These are phyloP conservation scores for Galaxias olidus DNA, from an alignment of 2,797 vertebrate genomes.

Conservation along the genomic window DNA sequence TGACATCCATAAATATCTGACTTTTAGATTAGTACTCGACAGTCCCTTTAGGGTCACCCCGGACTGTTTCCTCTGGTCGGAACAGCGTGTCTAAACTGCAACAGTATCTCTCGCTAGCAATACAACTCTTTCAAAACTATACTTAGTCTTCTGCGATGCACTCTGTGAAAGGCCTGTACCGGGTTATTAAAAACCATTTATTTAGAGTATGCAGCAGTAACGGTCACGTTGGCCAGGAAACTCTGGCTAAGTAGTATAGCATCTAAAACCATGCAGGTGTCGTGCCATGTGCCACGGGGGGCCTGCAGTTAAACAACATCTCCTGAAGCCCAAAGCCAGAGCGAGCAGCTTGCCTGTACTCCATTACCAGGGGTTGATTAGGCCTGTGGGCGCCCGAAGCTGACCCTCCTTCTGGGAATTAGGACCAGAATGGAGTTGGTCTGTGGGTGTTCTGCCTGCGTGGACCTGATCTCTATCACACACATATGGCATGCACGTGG, in stretches of 20 bases:
- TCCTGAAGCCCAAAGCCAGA: conserved; percentile 3
- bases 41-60: too few relatives aligned
- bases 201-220: not conserved
- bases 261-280: not conserved
- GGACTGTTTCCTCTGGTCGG: too few relatives aligned
- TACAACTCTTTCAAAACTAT: too few relatives aligned
- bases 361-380: conserved; percentile 19
- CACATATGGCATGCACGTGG: conserved; percentile 1
- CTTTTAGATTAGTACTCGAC: not conserved
- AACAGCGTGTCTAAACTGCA: too few relatives aligned
- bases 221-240: not conserved
- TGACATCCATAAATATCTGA: not conserved
- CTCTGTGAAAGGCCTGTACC: not conserved
- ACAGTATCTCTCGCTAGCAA: too few relatives aligned
- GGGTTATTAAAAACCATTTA: not conserved
- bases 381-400: not conserved
- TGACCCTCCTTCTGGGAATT: conserved; percentile 24
- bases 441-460: conserved; percentile 25
- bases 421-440: conserved; percentile 9
- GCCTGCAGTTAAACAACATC: too few relatives aligned
- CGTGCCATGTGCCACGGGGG: not conserved
- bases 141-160: not conserved
- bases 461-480: conserved; percentile 36
- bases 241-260: not conserved
- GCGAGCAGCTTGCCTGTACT: conserved; percentile 6